Evolutionary conservation across 2,113 vertebrate species (phyloP), one percentile per base, ranked within the genome.

Genomic region (Gobio gobio): DNA sequence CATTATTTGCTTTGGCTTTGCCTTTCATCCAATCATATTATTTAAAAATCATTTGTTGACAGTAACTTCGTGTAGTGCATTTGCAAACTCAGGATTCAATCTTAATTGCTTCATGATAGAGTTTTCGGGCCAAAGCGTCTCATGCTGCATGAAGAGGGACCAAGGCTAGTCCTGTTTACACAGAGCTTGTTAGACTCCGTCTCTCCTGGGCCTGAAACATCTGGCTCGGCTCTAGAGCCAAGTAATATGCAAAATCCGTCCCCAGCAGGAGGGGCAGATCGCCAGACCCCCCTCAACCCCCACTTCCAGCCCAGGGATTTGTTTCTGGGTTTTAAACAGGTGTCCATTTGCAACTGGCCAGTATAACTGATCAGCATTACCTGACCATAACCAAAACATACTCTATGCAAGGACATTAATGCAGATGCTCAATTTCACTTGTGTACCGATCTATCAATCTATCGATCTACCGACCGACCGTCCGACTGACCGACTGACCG

Each of bases 171-270:
- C 82, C 64, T 88, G 86, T 89, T 86, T 90, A 91, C 90, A 90
- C 86, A 90, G 86, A 86, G 78, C 87, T 89, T 91, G 90, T 90
- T 90, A 90, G 88, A 45, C 89, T 84, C 86, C 47, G 77, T 84
- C 40, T 86, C 90, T 90, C 89, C 4, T 66, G 89, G 85, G 88
- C 88, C 86, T 87, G 82, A 72, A 89, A 90, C 87, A 91, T 84
- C 91, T 93, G 91, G 87, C 89, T 91, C 73, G 63, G 87, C 78
- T 90, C 86, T 88, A 83, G 85, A 90, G 86, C 89, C 85, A 76
- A 74, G 29, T 40, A 78, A 66, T 77, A 89, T 86, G 85, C 78
- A 63, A 40, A 56, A 72, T 86, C 33, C 33, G 0, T 86, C 16
- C 76, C 56, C 59, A 26, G n/a, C 14, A 49, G 54, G 83, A 58